Base-by-base conservation (phyloP, 1,140 invertebrate species). In the Bombus sibiricus region DNA sequence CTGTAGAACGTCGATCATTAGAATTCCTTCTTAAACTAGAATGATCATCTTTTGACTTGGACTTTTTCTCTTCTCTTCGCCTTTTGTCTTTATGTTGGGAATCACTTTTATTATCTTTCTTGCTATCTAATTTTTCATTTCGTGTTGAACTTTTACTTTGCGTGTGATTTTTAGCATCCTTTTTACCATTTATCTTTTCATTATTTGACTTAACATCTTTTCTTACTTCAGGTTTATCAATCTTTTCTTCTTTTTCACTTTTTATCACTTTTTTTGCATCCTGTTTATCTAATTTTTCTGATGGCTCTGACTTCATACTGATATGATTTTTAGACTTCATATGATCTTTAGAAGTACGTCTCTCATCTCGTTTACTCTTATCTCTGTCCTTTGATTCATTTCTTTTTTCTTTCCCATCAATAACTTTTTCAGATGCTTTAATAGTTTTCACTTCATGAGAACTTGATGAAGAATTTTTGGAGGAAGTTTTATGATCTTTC, bases 381-480 rank as follows among this genome's bases (percentile, higher is more conserved):
- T 96, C 96, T n/a, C 93, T 96, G 74, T 96, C 96, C 43, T 93
- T 95, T 18, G 91, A 88, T 12, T 93, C 93, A 92, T 69, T 95
- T 93, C 73, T 93, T 93, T 89, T 88, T 69, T 90, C 88, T 83
- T 92, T 91, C 37, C 79, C 81, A 71, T 90, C 87, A 1, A 39
- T 37, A 86, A 92, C 85, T 87, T 93, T 93, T 43, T 93, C 62
- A 25, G 91, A 92, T 22, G 77, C 41, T 81, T 92, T 93, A 34
- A 59, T 69, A 25, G 39, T 47, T 83, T 86, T 90, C 62, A 59
- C 78, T 57, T 91, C 90, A 25, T 91, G 85, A 73, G 88, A 87
- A 79, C 71, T 91, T 10, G 90, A 91, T 9, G 91, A 85, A 1
- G 90, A 88, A 82, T 86, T 93, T 64, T 91, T 94, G 3, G 91